Percentiles rank a stretch among this genome's conserved stretches.
Evolutionary conservation across 2,888 invertebrate species (phyloP).

Genomic region (Sphaeridia pumilis): DNA sequence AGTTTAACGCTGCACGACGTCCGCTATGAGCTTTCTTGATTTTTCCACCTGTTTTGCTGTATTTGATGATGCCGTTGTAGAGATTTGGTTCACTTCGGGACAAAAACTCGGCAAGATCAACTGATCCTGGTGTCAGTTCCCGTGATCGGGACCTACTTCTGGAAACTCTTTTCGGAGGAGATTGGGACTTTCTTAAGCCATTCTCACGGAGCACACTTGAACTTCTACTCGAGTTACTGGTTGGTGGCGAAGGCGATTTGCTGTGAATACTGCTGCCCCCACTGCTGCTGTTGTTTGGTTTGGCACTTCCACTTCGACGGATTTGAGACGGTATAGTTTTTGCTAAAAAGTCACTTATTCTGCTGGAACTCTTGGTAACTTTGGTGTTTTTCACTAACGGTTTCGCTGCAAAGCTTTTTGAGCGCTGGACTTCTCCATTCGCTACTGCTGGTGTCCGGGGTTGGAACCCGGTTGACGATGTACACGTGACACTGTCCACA

Average conservation of each 20-base stretch:
- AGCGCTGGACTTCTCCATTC: slow-evolving; percentile 4
- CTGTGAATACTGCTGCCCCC: not conserved
- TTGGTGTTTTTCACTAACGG: not conserved
- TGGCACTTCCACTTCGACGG: slow-evolving; percentile 1
- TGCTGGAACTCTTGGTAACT: slow-evolving; percentile 45
- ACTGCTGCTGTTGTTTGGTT: not conserved
- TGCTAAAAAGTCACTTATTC: slow-evolving; percentile 45
- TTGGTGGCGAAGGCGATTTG: slow-evolving; percentile 1
- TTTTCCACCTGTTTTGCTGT: slow-evolving; percentile 12
- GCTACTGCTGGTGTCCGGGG: too few relatives aligned
- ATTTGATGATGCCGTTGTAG: slow-evolving; percentile 7
- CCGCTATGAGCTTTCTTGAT: slow-evolving; percentile 13
- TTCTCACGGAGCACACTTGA: not conserved
- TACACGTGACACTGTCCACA: slow-evolving; percentile 59
- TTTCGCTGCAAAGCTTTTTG: not conserved
- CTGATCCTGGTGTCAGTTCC: slow-evolving; percentile 9
- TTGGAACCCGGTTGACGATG: slow-evolving; percentile 41
- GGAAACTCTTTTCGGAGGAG: not conserved
- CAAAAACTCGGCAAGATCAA: slow-evolving; percentile 8
- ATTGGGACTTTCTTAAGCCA: not conserved
- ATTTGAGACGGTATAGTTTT: slow-evolving; percentile 12
- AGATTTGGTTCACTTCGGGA: slow-evolving; percentile 14
- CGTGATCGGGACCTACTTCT: not conserved
- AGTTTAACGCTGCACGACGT: slow-evolving; percentile 15
- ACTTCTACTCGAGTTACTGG: not conserved